Percentiles rank a stretch among this genome's conserved stretches.
Evolutionary conservation across 2,797 vertebrate species (phyloP).

Genomic region (Crenichthys baileyi): DNA sequence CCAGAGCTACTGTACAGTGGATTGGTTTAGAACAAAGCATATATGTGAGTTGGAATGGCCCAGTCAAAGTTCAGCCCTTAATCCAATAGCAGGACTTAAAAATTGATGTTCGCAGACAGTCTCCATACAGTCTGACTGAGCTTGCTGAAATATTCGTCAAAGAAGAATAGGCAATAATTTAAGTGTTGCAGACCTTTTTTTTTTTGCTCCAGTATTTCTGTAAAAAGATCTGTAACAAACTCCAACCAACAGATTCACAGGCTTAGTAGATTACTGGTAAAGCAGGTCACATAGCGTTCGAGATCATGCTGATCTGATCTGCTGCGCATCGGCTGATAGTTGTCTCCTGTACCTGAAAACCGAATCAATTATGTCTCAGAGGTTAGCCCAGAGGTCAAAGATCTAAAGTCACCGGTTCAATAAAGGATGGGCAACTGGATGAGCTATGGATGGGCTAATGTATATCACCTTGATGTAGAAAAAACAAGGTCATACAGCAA

Average conservation of each 20-base stretch:
- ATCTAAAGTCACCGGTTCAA: conserved; percentile 55
- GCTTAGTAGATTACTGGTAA: too few species aligned
- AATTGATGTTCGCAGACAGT: not conserved
- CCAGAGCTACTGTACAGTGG: too few species aligned
- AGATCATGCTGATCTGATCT: conserved; percentile 15
- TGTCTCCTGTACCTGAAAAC: conserved; percentile 13
- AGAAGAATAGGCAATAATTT: not conserved
- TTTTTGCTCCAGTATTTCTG: not conserved
- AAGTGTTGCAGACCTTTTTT: not conserved
- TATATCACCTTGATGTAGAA: conserved; percentile 48
- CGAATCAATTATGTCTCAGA: conserved; percentile 38
- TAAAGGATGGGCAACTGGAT: conserved; percentile 31
- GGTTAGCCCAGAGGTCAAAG: conserved; percentile 54
- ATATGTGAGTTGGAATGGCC: not conserved
- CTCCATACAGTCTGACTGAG: not conserved
- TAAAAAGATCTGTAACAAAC: not conserved
- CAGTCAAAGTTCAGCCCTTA: not conserved
- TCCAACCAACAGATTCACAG: not conserved
- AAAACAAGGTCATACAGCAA: conserved; percentile 52
- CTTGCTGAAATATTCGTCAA: not conserved
- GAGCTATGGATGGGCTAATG: conserved; percentile 49
- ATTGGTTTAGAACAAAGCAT: too few species aligned
- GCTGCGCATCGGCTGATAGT: conserved; percentile 8
- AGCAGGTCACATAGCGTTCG: too few species aligned
- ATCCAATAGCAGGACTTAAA: not conserved